Evolutionary conservation across 2,113 vertebrate species (phyloP).

Genomic region (Paralichthys olivaceus): DNA sequence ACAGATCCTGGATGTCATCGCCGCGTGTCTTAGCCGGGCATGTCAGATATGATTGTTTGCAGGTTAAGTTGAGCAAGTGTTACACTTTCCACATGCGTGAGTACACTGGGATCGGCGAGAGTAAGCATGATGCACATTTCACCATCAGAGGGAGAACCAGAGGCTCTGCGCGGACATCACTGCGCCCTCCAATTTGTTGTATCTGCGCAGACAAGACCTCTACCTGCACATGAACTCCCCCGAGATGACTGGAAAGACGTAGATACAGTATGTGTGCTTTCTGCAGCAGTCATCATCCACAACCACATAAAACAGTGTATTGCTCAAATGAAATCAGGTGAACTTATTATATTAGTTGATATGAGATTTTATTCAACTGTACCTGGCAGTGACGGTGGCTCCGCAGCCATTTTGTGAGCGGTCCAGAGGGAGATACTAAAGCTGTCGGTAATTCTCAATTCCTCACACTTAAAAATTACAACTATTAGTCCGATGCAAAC

Average conservation of each 20-base stretch:
- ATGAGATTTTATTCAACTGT: neutral
- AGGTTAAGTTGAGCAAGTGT: too few relatives aligned
- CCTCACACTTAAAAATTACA: neutral
- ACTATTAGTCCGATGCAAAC: neutral
- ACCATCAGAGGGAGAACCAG: too few relatives aligned
- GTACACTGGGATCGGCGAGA: too few relatives aligned
- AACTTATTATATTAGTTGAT: too few relatives aligned
- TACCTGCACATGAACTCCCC: too few relatives aligned
- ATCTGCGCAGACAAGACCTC: neutral
- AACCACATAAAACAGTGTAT: too few relatives aligned
- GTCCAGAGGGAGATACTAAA: neutral
- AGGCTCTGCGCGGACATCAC: neutral
- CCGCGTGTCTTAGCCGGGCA: neutral
- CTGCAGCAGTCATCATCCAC: too few relatives aligned
- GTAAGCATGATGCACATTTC: too few relatives aligned
- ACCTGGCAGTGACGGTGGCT: neutral
- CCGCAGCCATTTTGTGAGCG: neutral
- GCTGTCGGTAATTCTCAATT: slow-evolving; percentile 2
- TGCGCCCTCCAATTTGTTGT: neutral
- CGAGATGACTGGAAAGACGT: too few relatives aligned
- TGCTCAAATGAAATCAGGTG: too few relatives aligned
- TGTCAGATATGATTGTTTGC: neutral
- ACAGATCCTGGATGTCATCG: neutral
- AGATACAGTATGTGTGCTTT: too few relatives aligned
- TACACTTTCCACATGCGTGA: too few relatives aligned